Percentiles rank a stretch among this genome's conserved stretches.
phyloP scores from a whole-genome alignment of 2,113 vertebrate genomes.

The Butastur rufipennis region DNA sequence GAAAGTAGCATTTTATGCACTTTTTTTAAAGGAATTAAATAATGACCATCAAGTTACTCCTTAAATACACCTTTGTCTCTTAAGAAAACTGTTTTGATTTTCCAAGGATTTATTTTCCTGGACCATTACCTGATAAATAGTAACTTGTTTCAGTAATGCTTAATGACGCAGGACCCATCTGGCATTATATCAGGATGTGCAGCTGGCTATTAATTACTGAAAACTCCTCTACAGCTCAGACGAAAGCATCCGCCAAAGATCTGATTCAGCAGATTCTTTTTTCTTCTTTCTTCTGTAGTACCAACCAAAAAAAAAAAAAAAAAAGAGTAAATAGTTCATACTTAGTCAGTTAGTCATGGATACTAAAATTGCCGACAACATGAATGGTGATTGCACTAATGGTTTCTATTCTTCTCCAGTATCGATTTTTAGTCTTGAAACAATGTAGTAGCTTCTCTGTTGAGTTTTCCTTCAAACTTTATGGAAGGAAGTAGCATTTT shows the following conservation, averaged over 20 bases:
- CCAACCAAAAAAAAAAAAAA: neutral
- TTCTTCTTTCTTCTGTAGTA: conserved; percentile 1
- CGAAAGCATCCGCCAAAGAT: conserved; percentile 13
- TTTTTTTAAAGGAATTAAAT: neutral
- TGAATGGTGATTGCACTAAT: neutral
- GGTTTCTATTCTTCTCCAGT: neutral
- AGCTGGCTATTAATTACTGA: conserved; percentile 74
- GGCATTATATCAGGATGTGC: conserved; percentile 62
- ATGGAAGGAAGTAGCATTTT: neutral
- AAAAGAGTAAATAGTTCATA: conserved; percentile 2
- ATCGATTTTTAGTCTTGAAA: conserved; percentile 22
- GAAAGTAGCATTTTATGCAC: neutral
- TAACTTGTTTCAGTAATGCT: conserved; percentile 57
- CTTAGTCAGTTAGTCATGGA: neutral
- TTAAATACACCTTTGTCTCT: neutral
- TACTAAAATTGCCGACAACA: neutral
- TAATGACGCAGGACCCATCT: conserved; percentile 42
- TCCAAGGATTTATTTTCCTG: conserved; percentile 1
- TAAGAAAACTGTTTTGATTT: neutral
- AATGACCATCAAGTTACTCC: neutral
- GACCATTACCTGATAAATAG: conserved; percentile 26
- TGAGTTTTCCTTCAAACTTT: neutral
- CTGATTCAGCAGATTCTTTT: conserved; percentile 60
- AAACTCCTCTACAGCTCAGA: conserved; percentile 45
- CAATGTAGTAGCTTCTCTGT: neutral